Conservation (phyloP, 2,797 vertebrate genomes). For the Peromyscus eremicus region DNA sequence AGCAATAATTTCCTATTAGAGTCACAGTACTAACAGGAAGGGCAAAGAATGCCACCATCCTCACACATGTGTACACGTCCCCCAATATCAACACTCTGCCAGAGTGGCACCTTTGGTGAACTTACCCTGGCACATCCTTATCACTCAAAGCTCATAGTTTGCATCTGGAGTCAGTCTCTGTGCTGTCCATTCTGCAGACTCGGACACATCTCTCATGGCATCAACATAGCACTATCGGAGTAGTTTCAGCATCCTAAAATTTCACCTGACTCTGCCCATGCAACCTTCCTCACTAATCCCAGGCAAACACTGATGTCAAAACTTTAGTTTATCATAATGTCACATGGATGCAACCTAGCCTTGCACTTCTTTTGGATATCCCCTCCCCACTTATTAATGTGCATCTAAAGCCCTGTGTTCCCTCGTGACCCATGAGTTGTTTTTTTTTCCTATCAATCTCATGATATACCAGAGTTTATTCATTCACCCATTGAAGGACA, state of each 20-base stretch:
- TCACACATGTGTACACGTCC: neutral
- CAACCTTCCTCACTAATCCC: neutral
- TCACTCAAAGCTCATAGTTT: neutral
- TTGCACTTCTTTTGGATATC: neutral
- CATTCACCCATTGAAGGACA: neutral
- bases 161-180: neutral
- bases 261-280: neutral
- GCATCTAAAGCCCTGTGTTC: neutral
- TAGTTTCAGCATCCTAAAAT: neutral
- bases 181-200: too few relatives aligned
- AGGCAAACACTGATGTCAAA: neutral
- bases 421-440: neutral
- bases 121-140: neutral
- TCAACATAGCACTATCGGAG: neutral
- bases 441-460: neutral
- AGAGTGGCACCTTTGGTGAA: neutral
- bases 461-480: neutral
- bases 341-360: neutral
- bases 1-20: neutral
- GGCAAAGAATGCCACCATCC: neutral
- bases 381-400: neutral
- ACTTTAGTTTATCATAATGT: neutral
- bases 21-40: neutral
- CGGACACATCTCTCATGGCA: neutral
- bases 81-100: neutral